Evolutionary conservation across 2,113 vertebrate species (phyloP).

Genomic region (Pardalotus punctatus): DNA sequence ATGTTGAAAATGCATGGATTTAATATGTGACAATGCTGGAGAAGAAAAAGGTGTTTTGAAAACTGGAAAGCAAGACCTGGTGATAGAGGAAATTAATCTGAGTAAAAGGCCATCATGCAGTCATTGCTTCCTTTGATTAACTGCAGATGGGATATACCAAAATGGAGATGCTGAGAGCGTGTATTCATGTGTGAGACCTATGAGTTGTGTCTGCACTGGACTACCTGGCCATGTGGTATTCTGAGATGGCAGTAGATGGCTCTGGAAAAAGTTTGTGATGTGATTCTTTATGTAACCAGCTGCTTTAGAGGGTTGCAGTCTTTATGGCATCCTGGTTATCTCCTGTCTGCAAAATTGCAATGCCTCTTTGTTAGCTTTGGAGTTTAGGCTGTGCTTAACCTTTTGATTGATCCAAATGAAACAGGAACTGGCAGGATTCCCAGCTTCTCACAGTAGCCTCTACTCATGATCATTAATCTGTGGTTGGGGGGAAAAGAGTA

Average conservation of each 20-base stretch:
- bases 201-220: not conserved
- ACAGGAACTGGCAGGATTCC: not conserved
- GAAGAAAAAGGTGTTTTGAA: not conserved
- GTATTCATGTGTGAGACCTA: not conserved
- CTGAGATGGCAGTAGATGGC: not conserved
- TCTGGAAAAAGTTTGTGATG: not conserved
- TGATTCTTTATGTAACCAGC: not conserved
- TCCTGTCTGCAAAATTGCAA: not conserved
- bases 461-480: not conserved
- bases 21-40: not conserved
- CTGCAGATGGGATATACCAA: fast-evolving
- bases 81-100: not conserved
- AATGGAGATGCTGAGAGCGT: not conserved
- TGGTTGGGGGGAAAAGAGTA: not conserved
- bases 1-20: not conserved
- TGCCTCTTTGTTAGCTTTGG: not conserved
- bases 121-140: not conserved
- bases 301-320: not conserved
- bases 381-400: not conserved
- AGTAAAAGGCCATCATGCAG: not conserved
- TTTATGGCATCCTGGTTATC: not conserved
- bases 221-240: not conserved
- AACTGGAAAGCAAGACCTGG: not conserved
- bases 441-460: not conserved
- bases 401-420: not conserved